phyloP scores from a whole-genome alignment of 2,888 invertebrate genomes.

The Norana najaformis region DNA sequence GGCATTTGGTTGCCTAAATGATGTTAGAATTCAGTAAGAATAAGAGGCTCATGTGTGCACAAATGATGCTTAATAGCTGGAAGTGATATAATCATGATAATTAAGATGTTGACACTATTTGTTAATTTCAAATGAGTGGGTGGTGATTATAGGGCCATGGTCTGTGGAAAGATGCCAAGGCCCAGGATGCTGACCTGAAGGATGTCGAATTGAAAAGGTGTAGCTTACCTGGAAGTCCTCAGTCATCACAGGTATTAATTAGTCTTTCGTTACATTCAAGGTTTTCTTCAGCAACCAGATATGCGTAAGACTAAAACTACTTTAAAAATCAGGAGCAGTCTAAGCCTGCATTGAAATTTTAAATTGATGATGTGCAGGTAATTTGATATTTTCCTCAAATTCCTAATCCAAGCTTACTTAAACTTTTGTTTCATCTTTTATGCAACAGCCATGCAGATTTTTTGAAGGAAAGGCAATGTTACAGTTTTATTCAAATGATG shows the following conservation, averaged over 20 bases:
- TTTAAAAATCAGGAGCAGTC: too few species aligned
- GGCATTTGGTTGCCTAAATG: too few species aligned
- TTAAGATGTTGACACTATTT: too few species aligned
- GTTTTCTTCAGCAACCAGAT: background rate
- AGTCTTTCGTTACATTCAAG: background rate
- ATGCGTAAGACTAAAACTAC: too few species aligned
- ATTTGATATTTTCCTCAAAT: too few species aligned
- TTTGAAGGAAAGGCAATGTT: too few species aligned
- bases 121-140: too few species aligned
- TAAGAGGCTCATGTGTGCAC: background rate
- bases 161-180: constrained; percentile 76
- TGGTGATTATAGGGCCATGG: constrained; percentile 72
- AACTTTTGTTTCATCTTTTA: background rate
- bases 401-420: too few species aligned
- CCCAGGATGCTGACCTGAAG: constrained; percentile 50
- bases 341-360: too few species aligned
- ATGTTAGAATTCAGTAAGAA: background rate
- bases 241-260: background rate
- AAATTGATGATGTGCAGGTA: too few species aligned
- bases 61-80: background rate
- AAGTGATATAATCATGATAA: background rate
- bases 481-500: background rate
- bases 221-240: constrained; percentile 23
- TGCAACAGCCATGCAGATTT: too few species aligned
- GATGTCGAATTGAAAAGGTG: constrained; percentile 38